Conservation (phyloP, 1,140 invertebrate genomes). For the Neelides sp. region DNA sequence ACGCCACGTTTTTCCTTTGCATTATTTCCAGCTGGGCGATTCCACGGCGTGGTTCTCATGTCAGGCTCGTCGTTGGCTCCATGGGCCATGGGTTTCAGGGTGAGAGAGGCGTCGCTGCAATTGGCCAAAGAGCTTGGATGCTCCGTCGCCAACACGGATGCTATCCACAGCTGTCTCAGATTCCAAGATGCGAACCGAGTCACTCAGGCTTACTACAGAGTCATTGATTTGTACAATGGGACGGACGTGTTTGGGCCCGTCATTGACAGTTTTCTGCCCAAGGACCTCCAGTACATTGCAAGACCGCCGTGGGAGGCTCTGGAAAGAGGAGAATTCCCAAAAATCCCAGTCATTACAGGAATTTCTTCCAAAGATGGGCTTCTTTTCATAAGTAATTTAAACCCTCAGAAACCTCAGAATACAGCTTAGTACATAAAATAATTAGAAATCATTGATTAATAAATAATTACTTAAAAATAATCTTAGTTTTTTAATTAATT, state of each 20-base stretch:
- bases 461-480: too few relatives aligned
- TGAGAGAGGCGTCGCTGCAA: constrained; percentile 23
- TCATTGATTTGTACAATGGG: constrained; percentile 27
- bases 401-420: too few relatives aligned
- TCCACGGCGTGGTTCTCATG: constrained; percentile 27
- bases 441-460: too few relatives aligned
- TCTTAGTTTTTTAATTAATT: background rate
- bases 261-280: constrained; percentile 28
- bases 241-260: constrained; percentile 31
- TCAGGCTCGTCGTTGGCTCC: constrained; percentile 29
- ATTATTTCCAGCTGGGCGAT: constrained; percentile 15
- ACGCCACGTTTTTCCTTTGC: background rate
- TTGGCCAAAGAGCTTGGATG: constrained; percentile 28
- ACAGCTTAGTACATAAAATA: too few relatives aligned
- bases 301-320: constrained; percentile 27
- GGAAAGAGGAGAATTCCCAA: constrained; percentile 30
- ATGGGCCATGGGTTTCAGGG: constrained; percentile 30
- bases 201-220: constrained; percentile 26
- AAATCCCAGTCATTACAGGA: constrained; percentile 30
- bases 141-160: constrained; percentile 19
- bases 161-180: constrained; percentile 26
- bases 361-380: constrained; percentile 30
- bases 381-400: constrained; percentile 27
- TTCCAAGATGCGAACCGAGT: constrained; percentile 26
- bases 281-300: constrained; percentile 25